Evolutionary conservation across 2,888 invertebrate genomes (phyloP).

Genomic region (Leptinotarsa peninsularis): DNA sequence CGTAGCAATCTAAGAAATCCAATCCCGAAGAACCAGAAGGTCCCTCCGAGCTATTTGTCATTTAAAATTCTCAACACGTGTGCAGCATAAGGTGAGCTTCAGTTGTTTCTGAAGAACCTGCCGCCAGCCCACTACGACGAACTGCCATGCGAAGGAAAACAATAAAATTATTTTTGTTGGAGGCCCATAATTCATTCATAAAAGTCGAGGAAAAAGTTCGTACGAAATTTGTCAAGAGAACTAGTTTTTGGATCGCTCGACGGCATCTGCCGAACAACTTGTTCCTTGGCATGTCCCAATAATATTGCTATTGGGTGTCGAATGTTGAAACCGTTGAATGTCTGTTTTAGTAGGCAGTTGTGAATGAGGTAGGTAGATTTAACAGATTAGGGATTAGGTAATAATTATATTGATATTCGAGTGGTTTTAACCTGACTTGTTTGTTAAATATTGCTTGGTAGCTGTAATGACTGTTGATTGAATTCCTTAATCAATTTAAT

Average conservation of each 20-base stretch:
- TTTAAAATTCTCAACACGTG: slow-evolving; percentile 51
- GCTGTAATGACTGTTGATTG: not conserved
- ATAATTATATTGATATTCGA: slow-evolving; percentile 13
- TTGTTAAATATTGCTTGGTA: not conserved
- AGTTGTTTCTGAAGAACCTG: slow-evolving; percentile 42
- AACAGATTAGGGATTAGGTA: slow-evolving; percentile 10
- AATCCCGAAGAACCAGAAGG: slow-evolving; percentile 23
- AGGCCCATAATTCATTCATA: slow-evolving; percentile 46
- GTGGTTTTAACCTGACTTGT: slow-evolving; percentile 7
- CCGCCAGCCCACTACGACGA: slow-evolving; percentile 26
- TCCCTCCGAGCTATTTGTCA: slow-evolving; percentile 41
- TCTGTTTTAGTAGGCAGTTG: slow-evolving; percentile 18
- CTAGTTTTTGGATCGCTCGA: slow-evolving; percentile 47
- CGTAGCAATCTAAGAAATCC: slow-evolving; percentile 1
- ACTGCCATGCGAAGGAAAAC: slow-evolving; percentile 42
- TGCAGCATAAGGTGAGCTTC: slow-evolving; percentile 51
- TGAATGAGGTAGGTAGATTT: slow-evolving; percentile 17
- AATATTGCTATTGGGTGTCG: slow-evolving; percentile 18
- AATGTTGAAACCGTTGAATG: slow-evolving; percentile 9
- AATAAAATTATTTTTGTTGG: slow-evolving; percentile 48
- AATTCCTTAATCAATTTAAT: not conserved
- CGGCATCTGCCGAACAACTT: slow-evolving; percentile 30
- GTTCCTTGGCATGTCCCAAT: slow-evolving; percentile 9
- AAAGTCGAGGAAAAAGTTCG: slow-evolving; percentile 44
- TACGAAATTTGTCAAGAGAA: slow-evolving; percentile 49